Percentiles rank a stretch among this genome's conserved stretches.
phyloP scores from a whole-genome alignment of 2,797 vertebrate species.

The Epinephelus malabaricus region DNA sequence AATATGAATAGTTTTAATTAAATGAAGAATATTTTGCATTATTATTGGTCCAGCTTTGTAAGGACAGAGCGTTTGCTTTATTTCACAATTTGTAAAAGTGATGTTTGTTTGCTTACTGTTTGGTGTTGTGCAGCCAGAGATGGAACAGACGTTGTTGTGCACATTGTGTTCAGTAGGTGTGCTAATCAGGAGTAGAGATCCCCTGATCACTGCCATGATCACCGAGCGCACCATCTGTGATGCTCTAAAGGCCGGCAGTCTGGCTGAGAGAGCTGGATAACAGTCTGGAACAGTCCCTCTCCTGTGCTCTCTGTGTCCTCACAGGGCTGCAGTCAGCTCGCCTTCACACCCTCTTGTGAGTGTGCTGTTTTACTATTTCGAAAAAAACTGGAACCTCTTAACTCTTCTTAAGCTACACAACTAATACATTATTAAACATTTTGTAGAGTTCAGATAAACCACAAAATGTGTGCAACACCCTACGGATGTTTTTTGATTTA shows the following conservation, averaged over 20 bases:
- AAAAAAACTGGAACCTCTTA: constrained; percentile 55
- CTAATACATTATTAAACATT: constrained; percentile 32
- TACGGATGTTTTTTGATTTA: constrained; percentile 32
- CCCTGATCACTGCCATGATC: constrained; percentile 76
- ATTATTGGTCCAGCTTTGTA: background rate
- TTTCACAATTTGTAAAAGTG: constrained; percentile 6
- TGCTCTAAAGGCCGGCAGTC: constrained; percentile 59
- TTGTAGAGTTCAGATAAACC: constrained; percentile 16
- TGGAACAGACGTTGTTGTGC: constrained; percentile 78
- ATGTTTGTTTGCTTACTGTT: constrained; percentile 18
- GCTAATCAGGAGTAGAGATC: constrained; percentile 82
- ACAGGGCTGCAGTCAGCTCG: constrained; percentile 28
- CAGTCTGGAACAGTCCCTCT: constrained; percentile 55
- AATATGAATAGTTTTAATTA: background rate
- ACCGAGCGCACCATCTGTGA: constrained; percentile 85
- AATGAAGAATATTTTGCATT: background rate
- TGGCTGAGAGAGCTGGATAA: constrained; percentile 66
- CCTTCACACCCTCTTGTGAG: constrained; percentile 5
- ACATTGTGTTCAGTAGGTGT: constrained; percentile 77
- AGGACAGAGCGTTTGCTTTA: background rate
- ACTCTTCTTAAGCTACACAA: constrained; percentile 11
- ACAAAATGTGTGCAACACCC: constrained; percentile 11
- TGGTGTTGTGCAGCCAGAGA: constrained; percentile 48
- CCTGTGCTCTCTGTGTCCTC: constrained; percentile 28
- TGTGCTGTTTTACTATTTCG: constrained; percentile 10